Conservation (phyloP, 2,888 invertebrate genomes). For the Maniola hyperantus region DNA sequence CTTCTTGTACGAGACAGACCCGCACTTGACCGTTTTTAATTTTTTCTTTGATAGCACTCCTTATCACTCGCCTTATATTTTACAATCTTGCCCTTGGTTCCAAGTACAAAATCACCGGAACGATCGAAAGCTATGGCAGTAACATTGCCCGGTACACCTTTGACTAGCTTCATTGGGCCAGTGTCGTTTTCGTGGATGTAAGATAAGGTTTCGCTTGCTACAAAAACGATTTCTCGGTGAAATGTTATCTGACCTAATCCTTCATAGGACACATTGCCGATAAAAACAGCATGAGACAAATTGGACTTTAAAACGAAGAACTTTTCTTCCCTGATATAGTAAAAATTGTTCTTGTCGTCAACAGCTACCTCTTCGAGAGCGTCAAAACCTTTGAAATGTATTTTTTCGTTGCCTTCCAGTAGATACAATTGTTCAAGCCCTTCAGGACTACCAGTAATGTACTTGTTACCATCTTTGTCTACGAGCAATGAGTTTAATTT, state of each 20-base stretch:
- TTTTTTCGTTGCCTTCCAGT: constrained; percentile 59
- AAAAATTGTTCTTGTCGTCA: constrained; percentile 67
- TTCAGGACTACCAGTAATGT: constrained; percentile 60
- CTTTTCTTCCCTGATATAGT: constrained; percentile 61
- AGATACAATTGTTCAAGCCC: constrained; percentile 65
- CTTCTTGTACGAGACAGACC: too few species aligned
- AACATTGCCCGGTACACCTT: constrained; percentile 57
- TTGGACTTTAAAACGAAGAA: constrained; percentile 59
- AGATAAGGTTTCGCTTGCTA: constrained; percentile 60
- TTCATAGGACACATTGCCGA: constrained; percentile 59
- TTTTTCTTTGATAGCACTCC: constrained; percentile 52
- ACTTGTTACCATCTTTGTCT: constrained; percentile 69
- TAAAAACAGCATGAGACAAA: constrained; percentile 50
- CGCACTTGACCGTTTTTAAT: constrained; percentile 17
- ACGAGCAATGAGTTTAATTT: constrained; percentile 65
- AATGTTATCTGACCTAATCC: constrained; percentile 68
- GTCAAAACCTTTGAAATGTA: constrained; percentile 56
- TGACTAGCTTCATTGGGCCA: constrained; percentile 53
- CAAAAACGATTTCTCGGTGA: constrained; percentile 56
- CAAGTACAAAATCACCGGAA: constrained; percentile 60
- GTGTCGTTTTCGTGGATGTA: constrained; percentile 66
- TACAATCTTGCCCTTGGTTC: constrained; percentile 58
- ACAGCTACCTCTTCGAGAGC: constrained; percentile 65
- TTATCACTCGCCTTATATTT: constrained; percentile 56
- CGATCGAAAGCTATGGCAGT: constrained; percentile 68